Conservation (phyloP, 2,113 vertebrate species). For the Coreoperca whiteheadi region DNA sequence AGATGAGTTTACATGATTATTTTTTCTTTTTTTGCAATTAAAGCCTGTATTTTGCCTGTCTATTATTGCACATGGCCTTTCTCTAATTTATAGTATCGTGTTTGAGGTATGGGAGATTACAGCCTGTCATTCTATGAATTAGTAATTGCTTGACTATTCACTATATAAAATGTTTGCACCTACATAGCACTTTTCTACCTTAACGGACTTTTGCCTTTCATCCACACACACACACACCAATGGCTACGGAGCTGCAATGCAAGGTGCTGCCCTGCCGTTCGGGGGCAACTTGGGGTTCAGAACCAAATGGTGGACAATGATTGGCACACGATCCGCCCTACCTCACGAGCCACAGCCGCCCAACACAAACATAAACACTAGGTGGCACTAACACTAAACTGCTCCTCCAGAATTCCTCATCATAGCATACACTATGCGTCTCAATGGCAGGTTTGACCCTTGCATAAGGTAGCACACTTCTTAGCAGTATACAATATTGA, state of each 20-base stretch:
- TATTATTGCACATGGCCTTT: neutral
- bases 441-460: conserved; percentile 40
- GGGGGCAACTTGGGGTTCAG: no score
- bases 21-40: neutral
- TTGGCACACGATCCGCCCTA: neutral
- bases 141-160: neutral
- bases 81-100: neutral
- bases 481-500: neutral
- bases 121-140: neutral
- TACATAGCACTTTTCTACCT: neutral
- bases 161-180: neutral
- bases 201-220: neutral
- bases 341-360: no score
- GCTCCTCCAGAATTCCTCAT: neutral
- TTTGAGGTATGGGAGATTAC: neutral
- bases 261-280: no score
- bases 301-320: neutral
- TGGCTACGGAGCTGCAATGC: neutral
- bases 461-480: conserved; percentile 10
- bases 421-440: neutral
- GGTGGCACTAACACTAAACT: conserved; percentile 34
- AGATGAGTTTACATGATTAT: neutral
- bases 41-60: neutral
- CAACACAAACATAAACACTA: conserved; percentile 19
- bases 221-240: neutral